Percentiles rank a stretch among this genome's conserved stretches.
Evolutionary conservation across 2,797 vertebrate species (phyloP).

Genomic region (Rousettus madagascariensis): DNA sequence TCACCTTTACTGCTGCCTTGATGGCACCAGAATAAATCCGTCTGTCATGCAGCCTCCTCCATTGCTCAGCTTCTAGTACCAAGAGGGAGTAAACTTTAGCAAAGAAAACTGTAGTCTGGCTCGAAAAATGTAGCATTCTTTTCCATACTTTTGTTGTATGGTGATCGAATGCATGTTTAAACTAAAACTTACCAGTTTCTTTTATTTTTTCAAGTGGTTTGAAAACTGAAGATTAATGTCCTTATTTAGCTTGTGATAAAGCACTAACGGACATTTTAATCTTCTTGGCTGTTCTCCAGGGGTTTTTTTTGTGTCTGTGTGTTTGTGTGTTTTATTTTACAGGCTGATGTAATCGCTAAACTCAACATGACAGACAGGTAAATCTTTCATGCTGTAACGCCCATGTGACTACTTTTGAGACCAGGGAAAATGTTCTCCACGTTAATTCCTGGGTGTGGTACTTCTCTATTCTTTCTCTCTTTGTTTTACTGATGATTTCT

Average conservation of each 20-base stretch:
- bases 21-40: not conserved
- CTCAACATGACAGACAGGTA: slow-evolving; percentile 99
- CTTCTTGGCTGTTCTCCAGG: slow-evolving; percentile 77
- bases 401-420: not conserved
- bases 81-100: not conserved
- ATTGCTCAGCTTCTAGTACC: not conserved
- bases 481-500: slow-evolving; percentile 21
- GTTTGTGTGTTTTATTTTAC: slow-evolving; percentile 80
- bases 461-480: not conserved
- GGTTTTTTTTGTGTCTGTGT: slow-evolving; percentile 66
- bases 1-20: not conserved
- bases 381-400: slow-evolving; percentile 73
- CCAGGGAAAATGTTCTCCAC: not conserved
- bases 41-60: not conserved
- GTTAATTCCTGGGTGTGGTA: slow-evolving; percentile 9
- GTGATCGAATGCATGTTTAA: not conserved
- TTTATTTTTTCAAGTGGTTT: slow-evolving; percentile 49
- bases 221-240: slow-evolving; percentile 63
- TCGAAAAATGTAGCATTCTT: not conserved
- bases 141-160: not conserved
- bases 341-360: slow-evolving; percentile 99
- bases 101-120: not conserved
- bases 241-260: slow-evolving; percentile 38
- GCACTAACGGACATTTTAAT: slow-evolving; percentile 74
- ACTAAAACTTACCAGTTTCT: not conserved